Conservation (phyloP, 2,888 invertebrate genomes). For the Autographa pulchrina region DNA sequence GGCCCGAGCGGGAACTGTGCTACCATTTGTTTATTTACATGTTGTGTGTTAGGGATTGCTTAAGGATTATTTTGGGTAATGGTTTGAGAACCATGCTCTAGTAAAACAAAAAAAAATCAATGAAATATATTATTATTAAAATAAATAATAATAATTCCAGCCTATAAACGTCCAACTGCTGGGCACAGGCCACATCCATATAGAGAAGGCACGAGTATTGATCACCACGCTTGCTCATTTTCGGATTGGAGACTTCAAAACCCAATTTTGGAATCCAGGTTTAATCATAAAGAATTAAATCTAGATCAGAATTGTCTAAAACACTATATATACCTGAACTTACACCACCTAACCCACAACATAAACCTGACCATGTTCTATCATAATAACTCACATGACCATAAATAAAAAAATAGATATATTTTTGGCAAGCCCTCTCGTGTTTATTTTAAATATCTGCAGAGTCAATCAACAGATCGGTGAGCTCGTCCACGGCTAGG, state of each 20-base stretch:
- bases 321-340: not conserved
- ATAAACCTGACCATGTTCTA: conserved; percentile 13
- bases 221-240: too few relatives aligned
- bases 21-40: conserved; percentile 40
- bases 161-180: too few relatives aligned
- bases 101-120: too few relatives aligned
- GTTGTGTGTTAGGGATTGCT: conserved; percentile 16
- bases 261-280: too few relatives aligned
- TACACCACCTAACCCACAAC: too few relatives aligned
- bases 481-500: conserved; percentile 65
- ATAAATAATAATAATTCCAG: too few relatives aligned
- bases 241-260: too few relatives aligned
- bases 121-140: too few relatives aligned
- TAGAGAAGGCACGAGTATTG: too few relatives aligned
- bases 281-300: too few relatives aligned
- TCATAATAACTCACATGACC: not conserved
- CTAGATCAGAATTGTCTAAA: not conserved
- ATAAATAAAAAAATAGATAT: not conserved
- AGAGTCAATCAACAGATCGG: conserved; percentile 71
- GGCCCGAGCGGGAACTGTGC: conserved; percentile 50
- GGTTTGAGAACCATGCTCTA: too few relatives aligned
- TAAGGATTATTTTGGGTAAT: conserved; percentile 8
- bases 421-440: not conserved
- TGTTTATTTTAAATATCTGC: conserved; percentile 54
- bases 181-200: too few relatives aligned